Conservation (phyloP, 2,888 invertebrate genomes). For the Trichopoda pennipes region DNA sequence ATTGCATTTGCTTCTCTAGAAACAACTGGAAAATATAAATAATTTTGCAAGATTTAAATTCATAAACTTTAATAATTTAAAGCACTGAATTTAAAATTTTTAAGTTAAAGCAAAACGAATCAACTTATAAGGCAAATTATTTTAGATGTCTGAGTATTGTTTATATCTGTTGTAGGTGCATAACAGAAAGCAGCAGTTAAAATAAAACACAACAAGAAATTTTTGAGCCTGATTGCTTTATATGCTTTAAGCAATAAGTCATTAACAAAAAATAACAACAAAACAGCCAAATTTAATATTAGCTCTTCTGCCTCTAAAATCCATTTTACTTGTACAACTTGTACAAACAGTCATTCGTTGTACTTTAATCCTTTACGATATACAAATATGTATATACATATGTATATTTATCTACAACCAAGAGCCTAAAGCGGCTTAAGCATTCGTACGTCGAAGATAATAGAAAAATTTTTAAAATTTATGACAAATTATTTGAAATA, state of each 20-base stretch:
- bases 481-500: constrained; percentile 58
- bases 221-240: constrained; percentile 69
- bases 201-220: constrained; percentile 16
- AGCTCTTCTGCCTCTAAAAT: constrained; percentile 59
- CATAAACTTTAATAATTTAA: constrained; percentile 33
- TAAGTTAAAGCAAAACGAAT: constrained; percentile 6
- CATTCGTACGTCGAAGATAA: constrained; percentile 47
- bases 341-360: constrained; percentile 27
- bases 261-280: constrained; percentile 60
- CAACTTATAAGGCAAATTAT: constrained; percentile 12
- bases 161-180: neutral
- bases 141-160: neutral
- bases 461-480: constrained; percentile 54
- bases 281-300: constrained; percentile 69
- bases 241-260: constrained; percentile 69
- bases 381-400: constrained; percentile 3
- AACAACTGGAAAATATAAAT: constrained; percentile 16
- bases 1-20: constrained; percentile 9
- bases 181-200: neutral
- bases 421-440: constrained; percentile 53
- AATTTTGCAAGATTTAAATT: constrained; percentile 28
- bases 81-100: constrained; percentile 32
- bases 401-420: constrained; percentile 9
- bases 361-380: constrained; percentile 42
- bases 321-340: constrained; percentile 34